Evolutionary conservation across 2,113 vertebrate genomes (phyloP).

Genomic region (mouse (Mus musculus)): GRCm39 chr16:56510501-56511000

Average conservation of each 20-base stretch:
- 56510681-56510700: slow-evolving; percentile 68
- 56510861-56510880: slow-evolving; percentile 87
- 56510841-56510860: slow-evolving; percentile 86
- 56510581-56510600: not conserved
- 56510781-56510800: slow-evolving; percentile 93
- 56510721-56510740: slow-evolving; percentile 95
- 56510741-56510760: slow-evolving; percentile 90
- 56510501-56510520: not conserved
- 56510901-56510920: slow-evolving; percentile 87
- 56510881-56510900: slow-evolving; percentile 90
- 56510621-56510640: slow-evolving; percentile 50
- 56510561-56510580: not conserved
- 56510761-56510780: slow-evolving; percentile 89
- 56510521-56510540: not conserved
- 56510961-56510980: slow-evolving; percentile 78
- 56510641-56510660: not conserved
- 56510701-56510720: slow-evolving; percentile 94
- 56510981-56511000: slow-evolving; percentile 82
- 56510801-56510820: slow-evolving; percentile 85
- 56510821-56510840: slow-evolving; percentile 86
- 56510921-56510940: slow-evolving; percentile 85
- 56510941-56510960: slow-evolving; percentile 83
- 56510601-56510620: not conserved
- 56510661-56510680: slow-evolving; percentile 40
- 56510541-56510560: slow-evolving; percentile 29